A percentile compares a stretch with the other conserved stretches of the same genome.
Evolutionary conservation across 2,888 invertebrate species (phyloP).

Genomic region (Leucophenga montana): DNA sequence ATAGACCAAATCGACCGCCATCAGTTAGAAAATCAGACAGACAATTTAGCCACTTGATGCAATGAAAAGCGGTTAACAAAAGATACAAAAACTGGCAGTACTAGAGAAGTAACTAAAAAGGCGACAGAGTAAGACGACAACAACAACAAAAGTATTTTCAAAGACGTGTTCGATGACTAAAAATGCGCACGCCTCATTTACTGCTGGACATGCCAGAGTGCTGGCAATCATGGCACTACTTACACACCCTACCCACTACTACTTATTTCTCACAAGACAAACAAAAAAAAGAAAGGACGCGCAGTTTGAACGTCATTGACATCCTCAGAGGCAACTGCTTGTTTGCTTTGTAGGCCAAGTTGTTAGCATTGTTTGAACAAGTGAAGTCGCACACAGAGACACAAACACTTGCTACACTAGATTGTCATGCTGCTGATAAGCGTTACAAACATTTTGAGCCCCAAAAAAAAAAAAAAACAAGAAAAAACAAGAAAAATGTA

Average conservation of each 20-base stretch:
- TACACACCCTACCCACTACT: too few relatives aligned
- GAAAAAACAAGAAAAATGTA: too few relatives aligned
- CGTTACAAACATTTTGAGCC: background rate
- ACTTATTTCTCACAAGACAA: too few relatives aligned
- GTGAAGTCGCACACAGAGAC: constrained; percentile 15
- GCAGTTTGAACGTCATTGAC: background rate
- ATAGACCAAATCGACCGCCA: too few relatives aligned
- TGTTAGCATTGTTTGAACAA: constrained; percentile 21
- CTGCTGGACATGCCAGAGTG: background rate
- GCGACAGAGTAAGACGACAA: background rate
- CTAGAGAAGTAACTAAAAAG: background rate
- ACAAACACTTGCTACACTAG: background rate
- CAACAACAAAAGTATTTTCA: background rate
- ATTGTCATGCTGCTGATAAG: constrained; percentile 12
- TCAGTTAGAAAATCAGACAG: too few relatives aligned
- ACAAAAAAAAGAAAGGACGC: too few relatives aligned
- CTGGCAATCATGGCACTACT: background rate
- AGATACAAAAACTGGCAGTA: background rate
- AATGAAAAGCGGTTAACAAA: background rate
- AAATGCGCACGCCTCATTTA: constrained; percentile 3
- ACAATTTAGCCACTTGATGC: background rate
- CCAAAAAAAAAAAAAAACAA: too few relatives aligned
- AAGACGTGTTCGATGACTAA: constrained; percentile 25
- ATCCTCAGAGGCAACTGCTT: background rate
- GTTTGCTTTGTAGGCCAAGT: constrained; percentile 25